Percentiles rank a stretch among this genome's conserved stretches.
phyloP scores from a whole-genome alignment of 2,113 vertebrate species.

The Trachemys scripta region DNA sequence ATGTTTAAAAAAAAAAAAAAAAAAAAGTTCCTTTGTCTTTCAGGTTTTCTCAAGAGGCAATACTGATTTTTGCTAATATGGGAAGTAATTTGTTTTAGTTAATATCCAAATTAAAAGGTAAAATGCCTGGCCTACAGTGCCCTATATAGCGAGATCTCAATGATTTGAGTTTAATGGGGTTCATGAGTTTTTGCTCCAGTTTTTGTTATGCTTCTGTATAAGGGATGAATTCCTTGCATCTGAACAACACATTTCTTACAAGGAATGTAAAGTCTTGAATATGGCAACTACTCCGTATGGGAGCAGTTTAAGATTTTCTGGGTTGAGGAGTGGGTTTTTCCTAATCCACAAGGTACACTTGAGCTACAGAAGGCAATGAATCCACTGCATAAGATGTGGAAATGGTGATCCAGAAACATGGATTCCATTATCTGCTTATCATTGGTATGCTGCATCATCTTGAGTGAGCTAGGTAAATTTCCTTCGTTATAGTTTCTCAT shows the following conservation, averaged over 20 bases:
- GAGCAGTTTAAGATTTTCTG: neutral
- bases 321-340: neutral
- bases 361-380: neutral
- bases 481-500: neutral
- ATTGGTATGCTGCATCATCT: neutral
- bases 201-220: neutral
- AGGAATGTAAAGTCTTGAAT: neutral
- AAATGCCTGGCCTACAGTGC: fast-evolving
- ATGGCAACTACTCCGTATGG: neutral
- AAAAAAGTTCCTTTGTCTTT: neutral
- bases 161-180: too few species aligned
- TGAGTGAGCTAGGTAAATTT: neutral
- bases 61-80: neutral
- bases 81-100: neutral
- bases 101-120: neutral
- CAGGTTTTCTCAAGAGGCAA: neutral
- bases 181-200: neutral
- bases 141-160: neutral
- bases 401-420: neutral
- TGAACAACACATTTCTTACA: neutral
- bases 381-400: neutral
- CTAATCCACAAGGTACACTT: neutral
- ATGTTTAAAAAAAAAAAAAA: neutral
- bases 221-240: neutral
- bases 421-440: neutral